These are phyloP conservation scores for Saimiri boliviensis DNA, from an alignment of 2,113 vertebrate species.

Conservation along the genomic window DNA sequence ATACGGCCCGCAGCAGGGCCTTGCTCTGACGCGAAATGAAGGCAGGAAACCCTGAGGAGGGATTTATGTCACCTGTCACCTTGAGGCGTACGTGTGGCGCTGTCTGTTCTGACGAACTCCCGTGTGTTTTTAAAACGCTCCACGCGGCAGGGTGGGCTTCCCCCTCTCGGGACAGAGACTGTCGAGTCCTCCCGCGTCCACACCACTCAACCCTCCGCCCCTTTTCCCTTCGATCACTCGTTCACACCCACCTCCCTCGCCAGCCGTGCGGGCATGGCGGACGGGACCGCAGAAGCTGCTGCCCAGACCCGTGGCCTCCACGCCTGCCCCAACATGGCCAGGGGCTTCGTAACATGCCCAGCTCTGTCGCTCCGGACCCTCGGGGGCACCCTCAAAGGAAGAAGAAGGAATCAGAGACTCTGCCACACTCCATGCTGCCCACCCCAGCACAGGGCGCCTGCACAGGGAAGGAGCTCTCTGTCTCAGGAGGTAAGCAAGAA, in stretches of 20 bases:
- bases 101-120: conserved; percentile 80
- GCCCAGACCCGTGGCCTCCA: neutral
- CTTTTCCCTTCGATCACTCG: neutral
- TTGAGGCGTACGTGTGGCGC: conserved; percentile 76
- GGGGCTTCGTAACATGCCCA: neutral
- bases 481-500: neutral
- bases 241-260: neutral
- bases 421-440: too few relatives aligned
- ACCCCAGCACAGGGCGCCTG: neutral
- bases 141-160: conserved; percentile 39
- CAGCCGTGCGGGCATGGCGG: neutral
- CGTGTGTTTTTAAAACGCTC: conserved; percentile 83
- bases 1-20: conserved; percentile 71
- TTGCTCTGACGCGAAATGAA: conserved; percentile 79
- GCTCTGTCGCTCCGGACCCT: neutral
- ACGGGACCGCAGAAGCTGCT: neutral
- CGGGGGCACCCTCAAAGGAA: neutral
- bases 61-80: conserved; percentile 85
- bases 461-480: neutral
- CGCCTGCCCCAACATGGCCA: too few relatives aligned
- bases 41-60: conserved; percentile 81
- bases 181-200: neutral
- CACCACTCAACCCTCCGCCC: neutral
- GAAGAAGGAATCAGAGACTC: neutral
- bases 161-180: neutral